phyloP scores from a whole-genome alignment of 2,888 invertebrate species.

The Trypoxylon attenuatum region DNA sequence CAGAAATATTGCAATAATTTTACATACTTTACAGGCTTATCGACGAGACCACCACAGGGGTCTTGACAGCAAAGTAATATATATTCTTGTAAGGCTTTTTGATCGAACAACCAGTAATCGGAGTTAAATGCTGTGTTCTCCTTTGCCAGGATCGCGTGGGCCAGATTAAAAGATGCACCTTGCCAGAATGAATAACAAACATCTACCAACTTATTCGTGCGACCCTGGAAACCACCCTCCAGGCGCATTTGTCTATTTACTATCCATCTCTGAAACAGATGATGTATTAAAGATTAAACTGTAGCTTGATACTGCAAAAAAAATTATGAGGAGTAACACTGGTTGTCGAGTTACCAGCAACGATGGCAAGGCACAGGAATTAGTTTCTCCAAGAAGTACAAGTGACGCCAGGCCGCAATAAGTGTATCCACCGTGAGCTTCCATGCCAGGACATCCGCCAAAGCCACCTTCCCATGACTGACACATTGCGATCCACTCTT shows the following conservation, averaged over 20 bases:
- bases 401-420: conserved; percentile 97
- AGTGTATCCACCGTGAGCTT: conserved; percentile 99
- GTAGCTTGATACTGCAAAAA: no score
- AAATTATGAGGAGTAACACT: neutral
- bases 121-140: conserved; percentile 69
- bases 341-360: conserved; percentile 77
- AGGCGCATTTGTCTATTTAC: conserved; percentile 92
- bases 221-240: conserved; percentile 98
- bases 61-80: conserved; percentile 94
- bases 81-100: conserved; percentile 94
- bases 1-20: neutral
- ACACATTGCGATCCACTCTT: conserved; percentile 94
- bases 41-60: conserved; percentile 90
- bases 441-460: conserved; percentile 93
- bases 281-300: neutral
- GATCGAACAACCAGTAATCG: conserved; percentile 85
- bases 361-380: conserved; percentile 84
- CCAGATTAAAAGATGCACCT: conserved; percentile 92
- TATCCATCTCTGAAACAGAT: conserved; percentile 83
- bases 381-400: conserved; percentile 85
- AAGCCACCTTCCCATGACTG: conserved; percentile 99
- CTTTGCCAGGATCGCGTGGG: conserved; percentile 83
- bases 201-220: conserved; percentile 98
- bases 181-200: conserved; percentile 99
- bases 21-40: conserved; percentile 95